Evolutionary conservation across 1,140 invertebrate genomes (phyloP).

Genomic region (Drosophila varians): DNA sequence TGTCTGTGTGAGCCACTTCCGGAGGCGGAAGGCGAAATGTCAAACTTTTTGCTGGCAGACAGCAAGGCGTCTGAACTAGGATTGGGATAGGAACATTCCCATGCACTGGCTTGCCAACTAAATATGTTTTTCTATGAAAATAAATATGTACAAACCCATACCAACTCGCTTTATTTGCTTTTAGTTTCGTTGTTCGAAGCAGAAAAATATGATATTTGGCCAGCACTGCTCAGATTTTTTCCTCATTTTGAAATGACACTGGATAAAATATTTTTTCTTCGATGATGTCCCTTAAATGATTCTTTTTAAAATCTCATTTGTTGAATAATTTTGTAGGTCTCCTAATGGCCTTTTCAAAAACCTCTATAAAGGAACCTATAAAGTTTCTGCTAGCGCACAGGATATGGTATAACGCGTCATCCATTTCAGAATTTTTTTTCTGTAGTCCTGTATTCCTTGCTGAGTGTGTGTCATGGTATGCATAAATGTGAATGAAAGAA

Average conservation of each 20-base stretch:
- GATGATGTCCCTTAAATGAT: too few relatives aligned
- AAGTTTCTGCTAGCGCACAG: background rate
- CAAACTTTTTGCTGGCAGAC: slow-evolving; percentile 71
- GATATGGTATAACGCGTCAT: slow-evolving; percentile 21
- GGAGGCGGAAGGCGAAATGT: slow-evolving; percentile 51
- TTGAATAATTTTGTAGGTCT: too few relatives aligned
- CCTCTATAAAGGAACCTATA: too few relatives aligned
- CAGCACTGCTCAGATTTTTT: too few relatives aligned
- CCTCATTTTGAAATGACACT: too few relatives aligned
- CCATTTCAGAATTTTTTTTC: slow-evolving; percentile 44
- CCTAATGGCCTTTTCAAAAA: too few relatives aligned
- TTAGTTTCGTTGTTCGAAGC: background rate
- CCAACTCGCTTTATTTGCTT: background rate
- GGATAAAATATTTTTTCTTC: too few relatives aligned
- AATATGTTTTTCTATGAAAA: background rate
- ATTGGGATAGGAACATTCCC: slow-evolving; percentile 12
- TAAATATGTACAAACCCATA: background rate
- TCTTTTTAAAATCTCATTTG: too few relatives aligned
- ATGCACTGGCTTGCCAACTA: background rate
- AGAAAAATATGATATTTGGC: too few relatives aligned
- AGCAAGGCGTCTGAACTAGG: slow-evolving; percentile 55
- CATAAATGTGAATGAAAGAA: slow-evolving; percentile 34
- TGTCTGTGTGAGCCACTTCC: slow-evolving; percentile 45
- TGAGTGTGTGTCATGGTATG: slow-evolving; percentile 16
- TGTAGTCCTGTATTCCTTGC: slow-evolving; percentile 8